Evolutionary conservation across 2,888 invertebrate species (phyloP), one percentile per base, ranked within the genome.

Genomic region (Conus canariensis): DNA sequence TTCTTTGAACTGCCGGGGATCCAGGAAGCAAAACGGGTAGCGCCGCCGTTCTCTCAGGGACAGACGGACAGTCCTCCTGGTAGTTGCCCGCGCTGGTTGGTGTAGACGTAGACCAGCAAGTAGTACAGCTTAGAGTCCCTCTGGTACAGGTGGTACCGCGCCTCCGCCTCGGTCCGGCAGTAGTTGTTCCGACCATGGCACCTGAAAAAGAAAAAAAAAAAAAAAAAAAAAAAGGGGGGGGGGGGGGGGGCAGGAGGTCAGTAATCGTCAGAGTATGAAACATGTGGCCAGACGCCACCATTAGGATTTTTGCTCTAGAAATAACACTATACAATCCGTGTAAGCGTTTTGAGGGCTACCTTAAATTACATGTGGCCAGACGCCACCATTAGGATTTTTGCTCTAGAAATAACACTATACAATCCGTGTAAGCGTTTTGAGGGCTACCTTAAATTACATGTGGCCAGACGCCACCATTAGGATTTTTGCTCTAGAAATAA

Each of bases 51-150:
- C 14, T 70, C 22, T 60, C 77, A 85, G 16, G 87, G 80, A 83
- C 92, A 92, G n/a, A 92, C 87, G n/a, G 85, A 60, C 10, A 91
- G 83, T 56, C 88, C 90, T 22, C 92, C 90, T n/a, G 90, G 70
- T 14, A 82, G 74, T 16, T 88, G 87, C 4, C 91, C 91, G 19
- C 89, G 89, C 85, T 90, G 82, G 90, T 91, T 91, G 16, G 91
- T 91, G 91, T 92, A 92, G n/a, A 91, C 91, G 67, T 92, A 85
- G 56, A 70, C 89, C 16, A 92, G 90, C 25, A 92, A 82, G 16
- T 91, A 89, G 89, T 87, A 92, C n/a, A 92, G 74, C 91, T 91
- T 89, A n/a, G 91, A 88, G 85, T 92, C 92, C 67, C 91, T 91
- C 30, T 86, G 60, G 77, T 91, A 90, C 3, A 92, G 7, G 80